A percentile compares a stretch with the other conserved stretches of the same genome.
phyloP scores from a whole-genome alignment of 2,888 invertebrate genomes.

The Lycophotia porphyrea region DNA sequence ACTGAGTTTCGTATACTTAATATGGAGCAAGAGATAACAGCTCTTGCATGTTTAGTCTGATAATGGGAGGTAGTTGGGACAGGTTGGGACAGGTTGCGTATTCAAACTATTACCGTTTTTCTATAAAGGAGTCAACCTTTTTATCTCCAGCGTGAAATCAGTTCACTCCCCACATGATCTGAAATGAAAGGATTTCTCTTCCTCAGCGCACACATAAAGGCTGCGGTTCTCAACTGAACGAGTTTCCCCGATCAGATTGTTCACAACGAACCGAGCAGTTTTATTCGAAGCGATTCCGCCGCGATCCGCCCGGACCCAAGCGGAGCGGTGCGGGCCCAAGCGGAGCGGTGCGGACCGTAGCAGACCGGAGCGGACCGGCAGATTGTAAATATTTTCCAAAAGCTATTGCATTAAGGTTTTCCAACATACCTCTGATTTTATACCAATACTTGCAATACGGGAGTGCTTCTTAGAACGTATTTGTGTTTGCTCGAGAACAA shows the following conservation, averaged over 20 bases:
- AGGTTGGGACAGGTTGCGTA: neutral
- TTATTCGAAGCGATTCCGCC: conserved; percentile 17
- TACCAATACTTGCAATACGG: conserved; percentile 7
- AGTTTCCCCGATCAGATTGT: conserved; percentile 14
- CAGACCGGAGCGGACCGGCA: neutral
- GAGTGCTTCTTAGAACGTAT: conserved; percentile 7
- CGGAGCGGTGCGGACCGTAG: neutral
- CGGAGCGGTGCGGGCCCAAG: neutral
- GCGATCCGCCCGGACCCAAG: neutral
- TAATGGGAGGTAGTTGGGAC: neutral
- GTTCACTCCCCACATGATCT: neutral
- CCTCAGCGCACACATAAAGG: neutral
- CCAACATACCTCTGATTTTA: conserved; percentile 22
- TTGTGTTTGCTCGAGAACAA: conserved; percentile 2
- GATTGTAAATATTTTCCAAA: conserved; percentile 23
- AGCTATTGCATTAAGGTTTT: conserved; percentile 21
- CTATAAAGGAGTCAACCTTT: neutral
- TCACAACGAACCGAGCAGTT: conserved; percentile 22
- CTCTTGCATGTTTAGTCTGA: neutral
- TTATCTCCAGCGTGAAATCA: neutral
- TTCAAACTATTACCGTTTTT: neutral
- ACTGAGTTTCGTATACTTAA: neutral
- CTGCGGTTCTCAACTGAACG: conserved; percentile 13
- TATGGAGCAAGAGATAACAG: neutral
- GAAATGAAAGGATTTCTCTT: conserved; percentile 5